A percentile compares a stretch with the other conserved stretches of the same genome.
phyloP scores from a whole-genome alignment of 2,797 vertebrate genomes.

The Mastacembelus armatus region DNA sequence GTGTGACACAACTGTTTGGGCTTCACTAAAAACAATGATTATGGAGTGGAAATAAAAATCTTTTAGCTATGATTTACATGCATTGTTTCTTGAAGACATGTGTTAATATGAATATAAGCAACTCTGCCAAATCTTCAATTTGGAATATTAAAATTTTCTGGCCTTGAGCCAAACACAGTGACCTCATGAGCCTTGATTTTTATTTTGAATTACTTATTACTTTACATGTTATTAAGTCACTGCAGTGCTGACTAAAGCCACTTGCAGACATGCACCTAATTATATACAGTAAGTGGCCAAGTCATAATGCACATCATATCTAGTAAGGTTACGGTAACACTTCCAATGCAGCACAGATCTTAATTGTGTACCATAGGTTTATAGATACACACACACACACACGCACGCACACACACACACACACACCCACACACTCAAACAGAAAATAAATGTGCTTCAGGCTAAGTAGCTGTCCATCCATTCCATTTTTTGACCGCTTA shows the following conservation, averaged over 20 bases:
- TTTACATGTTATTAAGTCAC: no score
- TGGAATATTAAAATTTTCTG: background rate
- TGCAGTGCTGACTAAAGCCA: background rate
- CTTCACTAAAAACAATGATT: no score
- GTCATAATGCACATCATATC: background rate
- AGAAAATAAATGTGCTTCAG: no score
- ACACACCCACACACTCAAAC: no score
- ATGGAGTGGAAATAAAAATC: background rate
- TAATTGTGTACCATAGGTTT: no score
- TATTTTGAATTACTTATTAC: no score
- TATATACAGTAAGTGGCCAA: background rate
- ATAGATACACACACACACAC: no score
- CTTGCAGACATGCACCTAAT: background rate
- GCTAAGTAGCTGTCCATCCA: no score
- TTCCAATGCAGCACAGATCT: background rate
- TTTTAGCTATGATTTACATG: background rate
- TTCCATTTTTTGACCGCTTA: no score
- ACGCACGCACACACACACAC: no score
- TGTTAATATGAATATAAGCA: background rate
- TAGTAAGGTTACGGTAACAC: background rate
- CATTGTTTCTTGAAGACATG: background rate
- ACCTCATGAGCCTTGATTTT: background rate
- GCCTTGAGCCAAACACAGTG: background rate
- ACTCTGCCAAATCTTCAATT: constrained; percentile 1
- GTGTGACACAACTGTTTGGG: background rate